Conservation (phyloP, 1,140 invertebrate genomes). For the Melanaphis sacchari region DNA sequence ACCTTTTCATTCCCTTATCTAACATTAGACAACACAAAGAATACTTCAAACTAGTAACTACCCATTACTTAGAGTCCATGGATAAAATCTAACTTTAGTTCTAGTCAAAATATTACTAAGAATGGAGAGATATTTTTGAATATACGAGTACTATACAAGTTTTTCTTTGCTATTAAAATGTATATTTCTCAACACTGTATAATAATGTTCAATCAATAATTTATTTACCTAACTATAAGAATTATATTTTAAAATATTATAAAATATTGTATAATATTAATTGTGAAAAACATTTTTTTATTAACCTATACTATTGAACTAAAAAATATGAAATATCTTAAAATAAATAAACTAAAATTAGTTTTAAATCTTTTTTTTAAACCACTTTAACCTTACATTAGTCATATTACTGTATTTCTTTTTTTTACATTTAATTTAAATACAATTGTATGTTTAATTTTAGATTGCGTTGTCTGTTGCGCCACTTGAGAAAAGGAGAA, state of each 20-base stretch:
- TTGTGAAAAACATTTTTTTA: neutral
- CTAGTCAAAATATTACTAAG: neutral
- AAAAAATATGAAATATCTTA: neutral
- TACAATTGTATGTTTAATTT: slow-evolving; percentile 61
- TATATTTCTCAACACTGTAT: neutral
- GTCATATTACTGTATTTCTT: neutral
- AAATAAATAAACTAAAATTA: neutral
- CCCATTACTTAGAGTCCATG: neutral
- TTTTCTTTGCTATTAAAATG: neutral
- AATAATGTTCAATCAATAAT: neutral
- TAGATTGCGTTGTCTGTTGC: slow-evolving; percentile 83
- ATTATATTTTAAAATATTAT: too few species aligned
- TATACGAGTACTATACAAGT: neutral
- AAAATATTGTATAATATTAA: too few species aligned
- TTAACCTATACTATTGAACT: neutral
- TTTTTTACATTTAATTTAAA: neutral
- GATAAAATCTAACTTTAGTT: neutral
- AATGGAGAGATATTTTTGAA: neutral
- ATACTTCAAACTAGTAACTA: neutral
- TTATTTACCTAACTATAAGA: too few species aligned
- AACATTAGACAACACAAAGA: neutral
- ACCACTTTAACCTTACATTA: neutral
- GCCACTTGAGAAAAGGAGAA: slow-evolving; percentile 81
- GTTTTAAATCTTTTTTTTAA: neutral
- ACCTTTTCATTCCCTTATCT: neutral